A percentile compares a stretch with the other conserved stretches of the same genome.
Evolutionary conservation across 2,113 vertebrate genomes (phyloP).

Genomic region (Tenebrosternarchus preto): DNA sequence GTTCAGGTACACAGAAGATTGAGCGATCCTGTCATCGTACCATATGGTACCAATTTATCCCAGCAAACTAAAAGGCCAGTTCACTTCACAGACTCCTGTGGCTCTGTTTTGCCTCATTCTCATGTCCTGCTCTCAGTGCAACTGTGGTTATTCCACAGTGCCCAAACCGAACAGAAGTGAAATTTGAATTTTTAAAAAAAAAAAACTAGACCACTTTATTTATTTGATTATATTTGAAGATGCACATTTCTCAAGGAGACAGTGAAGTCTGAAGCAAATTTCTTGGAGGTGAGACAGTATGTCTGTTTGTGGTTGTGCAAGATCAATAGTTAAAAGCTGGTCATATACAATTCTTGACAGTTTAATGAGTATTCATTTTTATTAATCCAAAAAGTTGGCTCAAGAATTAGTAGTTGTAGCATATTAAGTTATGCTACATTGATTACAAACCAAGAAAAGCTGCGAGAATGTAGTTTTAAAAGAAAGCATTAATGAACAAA

Average conservation of each 20-base stretch:
- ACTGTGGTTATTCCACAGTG: constrained; percentile 29
- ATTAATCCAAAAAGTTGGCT: neutral
- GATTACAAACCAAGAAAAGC: neutral
- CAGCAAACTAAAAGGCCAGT: constrained; percentile 74
- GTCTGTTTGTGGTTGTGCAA: constrained; percentile 9
- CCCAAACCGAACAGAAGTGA: constrained; percentile 10
- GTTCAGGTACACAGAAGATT: constrained; percentile 81
- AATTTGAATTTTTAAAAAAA: neutral
- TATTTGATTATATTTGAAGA: constrained; percentile 23
- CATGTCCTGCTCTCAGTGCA: constrained; percentile 43
- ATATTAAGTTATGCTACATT: neutral
- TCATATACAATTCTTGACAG: neutral
- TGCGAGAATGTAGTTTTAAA: too few relatives aligned
- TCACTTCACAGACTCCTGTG: constrained; percentile 68
- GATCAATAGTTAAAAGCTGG: constrained; percentile 22
- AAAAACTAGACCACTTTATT: neutral
- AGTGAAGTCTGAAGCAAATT: neutral
- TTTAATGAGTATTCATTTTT: neutral
- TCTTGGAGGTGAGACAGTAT: constrained; percentile 9
- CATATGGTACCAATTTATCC: constrained; percentile 83
- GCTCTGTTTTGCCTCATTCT: constrained; percentile 59
- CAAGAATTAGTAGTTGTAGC: neutral
- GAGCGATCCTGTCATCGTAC: constrained; percentile 79
- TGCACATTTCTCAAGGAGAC: constrained; percentile 21
- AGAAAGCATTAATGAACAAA: neutral